Base-by-base conservation (phyloP, 2,888 invertebrate species). In the Thymelicus lineola region DNA sequence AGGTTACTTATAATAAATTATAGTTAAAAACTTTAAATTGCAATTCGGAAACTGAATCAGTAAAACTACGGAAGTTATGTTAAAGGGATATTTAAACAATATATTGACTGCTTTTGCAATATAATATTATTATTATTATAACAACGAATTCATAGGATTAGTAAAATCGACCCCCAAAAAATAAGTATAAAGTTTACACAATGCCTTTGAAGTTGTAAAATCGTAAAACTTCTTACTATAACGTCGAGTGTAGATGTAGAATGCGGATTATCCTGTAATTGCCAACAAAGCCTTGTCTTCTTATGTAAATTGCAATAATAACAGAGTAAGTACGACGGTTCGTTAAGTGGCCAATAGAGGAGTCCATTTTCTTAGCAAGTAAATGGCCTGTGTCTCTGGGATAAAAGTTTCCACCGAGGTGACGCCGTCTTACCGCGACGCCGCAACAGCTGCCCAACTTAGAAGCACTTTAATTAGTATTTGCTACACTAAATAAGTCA, bases 401-500 rank as follows among this genome's bases (percentile, higher is more conserved):
- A 86, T 86, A 84, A 84, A 88, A 89, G 83, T 88, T 89, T 83
- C 70, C 71, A 75, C 72, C 71, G 74, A 84, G 81, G 78, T 76
- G 82, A 78, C 79, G 80, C 76, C 76, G 77, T 76, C 82, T 82
- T 79, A 80, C 82, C 82, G 79, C 81, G 74, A 71, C 55, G 68
- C 66, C 76, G 76, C 81, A 80, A 72, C 81, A 80, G 82, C 83
- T 82, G 80, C 79, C 81, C 70, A 87, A 87, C 85, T 88, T 86
- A 70, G 73, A 72, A 80, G 83, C 85, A 86, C 82, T 87, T 87
- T 88, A 89, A 89, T 89, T 89, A 88, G 86, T 83, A 84, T 83
- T 82, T 82, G 78, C 76, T 76, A 75, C 75, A 75, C 78, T 80
- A 81, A 80, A 77, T 80, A 82, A 82, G 79, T 80, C 77, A 78